A percentile compares a stretch with the other conserved stretches of the same genome.
phyloP scores from a whole-genome alignment of 2,888 invertebrate species.

The Apoda limacodes region DNA sequence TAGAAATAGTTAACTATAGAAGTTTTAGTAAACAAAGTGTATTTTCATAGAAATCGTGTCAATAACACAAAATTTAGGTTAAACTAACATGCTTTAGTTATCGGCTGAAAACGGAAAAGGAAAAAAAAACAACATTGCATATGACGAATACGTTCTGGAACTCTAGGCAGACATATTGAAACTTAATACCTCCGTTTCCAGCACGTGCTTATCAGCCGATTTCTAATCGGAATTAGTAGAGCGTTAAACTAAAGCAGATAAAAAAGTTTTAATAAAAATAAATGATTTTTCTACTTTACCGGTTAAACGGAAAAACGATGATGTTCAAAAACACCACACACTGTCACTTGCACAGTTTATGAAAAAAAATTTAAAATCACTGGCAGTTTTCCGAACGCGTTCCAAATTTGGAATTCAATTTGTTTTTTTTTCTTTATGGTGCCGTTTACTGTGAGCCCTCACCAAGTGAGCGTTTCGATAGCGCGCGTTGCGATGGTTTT shows the following conservation, averaged over 20 bases:
- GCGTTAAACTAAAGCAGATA: conserved; percentile 30
- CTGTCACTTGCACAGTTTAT: conserved; percentile 50
- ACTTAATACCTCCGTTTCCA: conserved; percentile 54
- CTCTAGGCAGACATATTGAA: conserved; percentile 63
- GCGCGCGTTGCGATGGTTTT: conserved; percentile 52
- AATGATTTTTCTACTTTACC: conserved; percentile 38
- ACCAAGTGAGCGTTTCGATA: conserved; percentile 47
- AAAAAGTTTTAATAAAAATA: conserved; percentile 23
- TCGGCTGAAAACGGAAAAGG: too few relatives aligned
- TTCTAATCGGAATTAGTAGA: conserved; percentile 29
- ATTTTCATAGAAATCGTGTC: too few relatives aligned
- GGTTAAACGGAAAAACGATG: conserved; percentile 39
- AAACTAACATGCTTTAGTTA: too few relatives aligned
- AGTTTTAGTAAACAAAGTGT: too few relatives aligned
- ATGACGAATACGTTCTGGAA: too few relatives aligned
- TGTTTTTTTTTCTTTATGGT: conserved; percentile 27
- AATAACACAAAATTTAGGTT: too few relatives aligned
- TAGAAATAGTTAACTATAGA: too few relatives aligned
- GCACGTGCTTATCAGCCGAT: conserved; percentile 37
- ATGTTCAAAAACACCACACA: conserved; percentile 51
- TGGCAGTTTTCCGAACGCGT: conserved; percentile 39
- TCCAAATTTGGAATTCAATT: conserved; percentile 35
- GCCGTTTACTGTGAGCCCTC: conserved; percentile 27
- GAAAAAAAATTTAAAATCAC: conserved; percentile 34
- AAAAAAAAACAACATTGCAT: too few relatives aligned